A percentile compares a stretch with the other conserved stretches of the same genome.
Evolutionary conservation across 2,888 invertebrate genomes (phyloP).

Genomic region (Eumacrocentrus americanus): DNA sequence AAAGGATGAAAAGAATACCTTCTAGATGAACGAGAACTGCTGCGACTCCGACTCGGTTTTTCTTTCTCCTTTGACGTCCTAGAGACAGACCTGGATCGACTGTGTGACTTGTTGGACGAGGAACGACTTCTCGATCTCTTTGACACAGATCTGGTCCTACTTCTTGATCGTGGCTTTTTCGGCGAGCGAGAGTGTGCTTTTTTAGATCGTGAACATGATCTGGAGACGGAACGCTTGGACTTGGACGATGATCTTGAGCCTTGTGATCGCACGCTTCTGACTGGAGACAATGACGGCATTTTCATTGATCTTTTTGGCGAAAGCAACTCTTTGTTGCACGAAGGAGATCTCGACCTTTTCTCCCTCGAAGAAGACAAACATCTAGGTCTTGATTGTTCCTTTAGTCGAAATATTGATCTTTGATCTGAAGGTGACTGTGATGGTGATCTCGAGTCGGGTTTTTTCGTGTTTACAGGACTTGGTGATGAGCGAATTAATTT

Average conservation of each 20-base stretch:
- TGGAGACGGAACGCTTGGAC: conserved; percentile 44
- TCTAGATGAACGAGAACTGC: conserved; percentile 53
- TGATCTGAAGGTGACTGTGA: conserved; percentile 49
- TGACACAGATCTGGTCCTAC: conserved; percentile 36
- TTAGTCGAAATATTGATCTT: conserved; percentile 43
- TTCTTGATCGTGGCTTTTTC: conserved; percentile 42
- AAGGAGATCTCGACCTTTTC: conserved; percentile 40
- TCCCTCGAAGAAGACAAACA: conserved; percentile 38
- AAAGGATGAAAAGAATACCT: conserved; percentile 41
- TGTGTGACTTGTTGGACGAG: conserved; percentile 43
- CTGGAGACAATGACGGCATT: conserved; percentile 35
- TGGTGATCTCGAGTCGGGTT: conserved; percentile 44
- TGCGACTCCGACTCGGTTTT: conserved; percentile 48
- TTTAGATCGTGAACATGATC: conserved; percentile 43
- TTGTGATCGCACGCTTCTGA: conserved; percentile 34
- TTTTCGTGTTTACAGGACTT: conserved; percentile 39
- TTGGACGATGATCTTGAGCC: conserved; percentile 50
- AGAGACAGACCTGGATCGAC: conserved; percentile 47
- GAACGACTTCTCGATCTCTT: conserved; percentile 50
- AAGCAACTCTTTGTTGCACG: conserved; percentile 41
- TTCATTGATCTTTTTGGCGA: conserved; percentile 40
- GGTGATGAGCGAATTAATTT: conserved; percentile 26
- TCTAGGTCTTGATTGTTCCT: conserved; percentile 33
- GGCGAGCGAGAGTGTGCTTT: conserved; percentile 43
- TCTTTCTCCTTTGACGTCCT: conserved; percentile 44